phyloP scores from a whole-genome alignment of 2,888 invertebrate genomes.

The Philereme vetulata region DNA sequence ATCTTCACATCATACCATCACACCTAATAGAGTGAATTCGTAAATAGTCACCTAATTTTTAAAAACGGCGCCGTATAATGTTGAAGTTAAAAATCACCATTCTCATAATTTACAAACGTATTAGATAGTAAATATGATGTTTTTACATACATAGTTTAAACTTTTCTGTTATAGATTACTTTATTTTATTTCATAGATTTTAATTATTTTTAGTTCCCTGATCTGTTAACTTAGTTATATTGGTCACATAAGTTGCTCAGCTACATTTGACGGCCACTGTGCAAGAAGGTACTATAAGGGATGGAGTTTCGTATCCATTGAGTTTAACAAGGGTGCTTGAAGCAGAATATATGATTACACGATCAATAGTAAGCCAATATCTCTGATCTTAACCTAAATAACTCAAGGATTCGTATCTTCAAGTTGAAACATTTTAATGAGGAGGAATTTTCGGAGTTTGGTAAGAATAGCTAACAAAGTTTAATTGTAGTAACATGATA shows the following conservation, averaged over 20 bases:
- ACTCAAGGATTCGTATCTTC: conserved; percentile 42
- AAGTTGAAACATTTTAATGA: conserved; percentile 35
- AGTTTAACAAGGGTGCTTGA: conserved; percentile 77
- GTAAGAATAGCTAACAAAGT: background rate
- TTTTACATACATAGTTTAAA: no score
- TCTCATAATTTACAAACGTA: no score
- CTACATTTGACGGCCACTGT: background rate
- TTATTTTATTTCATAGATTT: no score
- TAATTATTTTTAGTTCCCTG: no score
- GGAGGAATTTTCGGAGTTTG: conserved; percentile 11
- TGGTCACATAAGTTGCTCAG: conserved; percentile 7
- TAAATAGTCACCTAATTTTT: no score
- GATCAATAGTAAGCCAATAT: conserved; percentile 63
- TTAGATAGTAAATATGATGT: no score
- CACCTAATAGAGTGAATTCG: no score
- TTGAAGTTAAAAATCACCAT: no score
- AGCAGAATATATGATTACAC: conserved; percentile 71
- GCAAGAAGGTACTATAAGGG: conserved; percentile 42
- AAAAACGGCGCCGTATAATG: no score
- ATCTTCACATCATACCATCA: no score
- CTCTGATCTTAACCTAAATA: conserved; percentile 45
- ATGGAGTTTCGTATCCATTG: conserved; percentile 49
- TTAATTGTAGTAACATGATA: background rate
- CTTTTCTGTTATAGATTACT: no score
- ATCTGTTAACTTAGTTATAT: no score